Evolutionary conservation across 2,797 vertebrate species (phyloP), one percentile per base, ranked within the genome.

Genomic region (Buceros bicornis): DNA sequence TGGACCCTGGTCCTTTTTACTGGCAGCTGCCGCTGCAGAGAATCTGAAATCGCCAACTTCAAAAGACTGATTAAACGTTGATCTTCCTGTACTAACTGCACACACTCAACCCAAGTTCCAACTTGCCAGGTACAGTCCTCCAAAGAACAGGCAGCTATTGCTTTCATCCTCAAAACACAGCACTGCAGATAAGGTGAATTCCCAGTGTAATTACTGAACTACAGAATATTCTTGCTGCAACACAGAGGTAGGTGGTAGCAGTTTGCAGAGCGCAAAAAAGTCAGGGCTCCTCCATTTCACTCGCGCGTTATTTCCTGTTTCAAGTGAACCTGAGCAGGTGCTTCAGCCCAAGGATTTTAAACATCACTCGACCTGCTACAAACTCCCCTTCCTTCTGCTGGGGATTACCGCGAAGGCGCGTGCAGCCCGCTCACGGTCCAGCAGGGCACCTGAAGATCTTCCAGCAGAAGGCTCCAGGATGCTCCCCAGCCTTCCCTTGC

Each of bases 151-250:
- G 83, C 21, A 16, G 37, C 48, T 79, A 50, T 20, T 47, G 43
- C 64, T 96, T 91, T 87, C 67, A 94, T 82, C 76, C 77, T 91
- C 29, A 74, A 76, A 92, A 78, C 47, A 42, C 14, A 26, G 35
- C 45, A 28, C 5, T 57, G 58, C 51, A 77, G 71, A 88, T 42
- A 62, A 89, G 67, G 47, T 82, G 50, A 85, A 95, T 93, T 93
- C 78, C 87, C 50, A 82, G 14, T 29, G 25, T n/a, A 95, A 79
- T 50, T 72, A 89, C 28, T 48, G 50, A 87, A 79, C 43, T 53
- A 73, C 3, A 69, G 60, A 76, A 89, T 45, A 87, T 24, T 76
- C 19, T 37, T 45, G 54, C 43, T 84, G 43, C 51, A 73, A 50
- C 21, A 53, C n/a, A 77, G 56, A 87, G 18, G 42, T 33, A 82